Evolutionary conservation across 2,113 vertebrate genomes (phyloP), one percentile per base, ranked within the genome.

Genomic region (Aptenodytes forsteri): DNA sequence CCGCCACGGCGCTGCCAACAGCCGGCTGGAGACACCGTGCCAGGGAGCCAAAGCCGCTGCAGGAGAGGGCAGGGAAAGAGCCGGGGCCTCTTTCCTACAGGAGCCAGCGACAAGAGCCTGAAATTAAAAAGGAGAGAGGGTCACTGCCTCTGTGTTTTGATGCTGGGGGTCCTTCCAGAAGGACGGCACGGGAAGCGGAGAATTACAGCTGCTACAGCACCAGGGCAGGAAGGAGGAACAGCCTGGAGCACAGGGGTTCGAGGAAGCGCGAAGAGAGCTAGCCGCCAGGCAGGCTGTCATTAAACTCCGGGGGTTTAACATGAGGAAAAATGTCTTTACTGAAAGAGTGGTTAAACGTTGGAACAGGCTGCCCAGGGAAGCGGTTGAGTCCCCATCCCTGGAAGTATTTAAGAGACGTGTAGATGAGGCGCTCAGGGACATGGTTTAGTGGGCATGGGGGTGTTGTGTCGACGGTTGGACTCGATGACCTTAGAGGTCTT

Each of bases 101-200:
- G 8, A 80, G 49, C 8, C 5, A 4, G 32, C 0, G 5, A n/a
- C 6, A 58, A 64, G 34, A 88, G 29, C 34, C 67, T 73, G 59
- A 54, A 80, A 92, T 49, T 29, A 22, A 61, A 76, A 78, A 52
- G 14, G 40, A 72, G 16, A 77, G 36, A 49, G 12, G 11, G 32
- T 32, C 30, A 27, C 50, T 18, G 42, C 36, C 49, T 55, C n/a
- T 16, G 21, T 13, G 7, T 13, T 77, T 44, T 6, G 32, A 27
- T 27, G 23, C 7, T 2, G 14, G 5, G 15, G 17, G 21, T 69
- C 54, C 40, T 83, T 69, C 30, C 32, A 16, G 34, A 36, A 87
- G n/a, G 47, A 5, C 3, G 16, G 56, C 4, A 9, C 0, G 1
- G 65, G 16, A 62, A 80, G 11, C 0, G 0, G 10, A 25, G 11